Evolutionary conservation across 2,113 vertebrate genomes (phyloP).

Genomic region (Ancistrus triradiatus): DNA sequence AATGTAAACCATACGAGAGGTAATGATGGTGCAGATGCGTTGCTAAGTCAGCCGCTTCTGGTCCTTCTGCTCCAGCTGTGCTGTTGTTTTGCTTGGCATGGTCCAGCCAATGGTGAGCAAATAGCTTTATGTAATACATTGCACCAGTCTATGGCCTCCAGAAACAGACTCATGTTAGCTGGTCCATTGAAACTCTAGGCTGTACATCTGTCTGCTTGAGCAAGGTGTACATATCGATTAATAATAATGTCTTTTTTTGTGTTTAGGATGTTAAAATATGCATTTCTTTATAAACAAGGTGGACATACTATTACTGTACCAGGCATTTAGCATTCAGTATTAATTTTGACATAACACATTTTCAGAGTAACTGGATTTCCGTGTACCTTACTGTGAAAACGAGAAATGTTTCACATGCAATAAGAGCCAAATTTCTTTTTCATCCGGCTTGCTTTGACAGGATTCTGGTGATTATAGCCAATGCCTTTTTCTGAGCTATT

Average conservation of each 20-base stretch:
- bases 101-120: conserved; percentile 48
- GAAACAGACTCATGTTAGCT: not conserved
- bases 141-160: conserved; percentile 19
- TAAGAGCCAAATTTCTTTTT: conserved; percentile 10
- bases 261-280: not conserved
- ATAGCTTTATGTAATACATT: conserved; percentile 53
- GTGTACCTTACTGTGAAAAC: too few relatives aligned
- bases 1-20: conserved; percentile 53
- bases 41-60: conserved; percentile 18
- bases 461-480: conserved; percentile 67
- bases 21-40: conserved; percentile 35
- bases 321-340: too few relatives aligned
- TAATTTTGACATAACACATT: too few relatives aligned
- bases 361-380: too few relatives aligned
- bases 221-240: conserved; percentile 10
- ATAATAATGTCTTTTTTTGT: conserved; percentile 13
- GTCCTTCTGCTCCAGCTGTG: conserved; percentile 56
- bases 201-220: conserved; percentile 6
- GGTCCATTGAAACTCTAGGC: conserved; percentile 17
- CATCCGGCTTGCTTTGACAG: conserved; percentile 47
- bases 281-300: too few relatives aligned
- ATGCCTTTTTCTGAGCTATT: conserved; percentile 60
- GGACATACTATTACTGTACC: too few relatives aligned
- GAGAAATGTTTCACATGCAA: not conserved
- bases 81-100: conserved; percentile 58